Conservation (phyloP, 2,888 invertebrate species). For the Gandaritis pyraliata region DNA sequence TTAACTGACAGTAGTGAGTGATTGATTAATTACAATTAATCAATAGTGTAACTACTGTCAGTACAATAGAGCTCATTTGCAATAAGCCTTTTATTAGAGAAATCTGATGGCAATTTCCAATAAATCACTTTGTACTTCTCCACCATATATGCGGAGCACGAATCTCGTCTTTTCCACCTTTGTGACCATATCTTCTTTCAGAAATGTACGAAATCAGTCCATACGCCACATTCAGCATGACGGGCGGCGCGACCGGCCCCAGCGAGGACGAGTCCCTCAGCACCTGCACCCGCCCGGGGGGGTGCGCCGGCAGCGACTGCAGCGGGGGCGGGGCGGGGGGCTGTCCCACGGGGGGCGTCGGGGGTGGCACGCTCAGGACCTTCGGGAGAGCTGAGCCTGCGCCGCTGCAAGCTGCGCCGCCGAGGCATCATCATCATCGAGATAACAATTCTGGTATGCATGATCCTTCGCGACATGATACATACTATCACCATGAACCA, state of each 20-base stretch:
- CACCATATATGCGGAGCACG: no score
- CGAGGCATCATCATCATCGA: slow-evolving; percentile 53
- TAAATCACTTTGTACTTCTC: no score
- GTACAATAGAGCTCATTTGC: no score
- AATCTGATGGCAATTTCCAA: no score
- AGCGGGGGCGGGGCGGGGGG: slow-evolving; percentile 73
- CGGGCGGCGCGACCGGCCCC: slow-evolving; percentile 60
- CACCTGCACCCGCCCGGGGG: slow-evolving; percentile 48
- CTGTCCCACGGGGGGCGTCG: slow-evolving; percentile 42
- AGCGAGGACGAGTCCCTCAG: slow-evolving; percentile 34
- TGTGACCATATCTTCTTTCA: slow-evolving; percentile 49
- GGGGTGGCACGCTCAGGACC: slow-evolving; percentile 88
- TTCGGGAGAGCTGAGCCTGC: slow-evolving; percentile 87
- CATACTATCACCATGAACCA: no score
- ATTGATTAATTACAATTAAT: no score
- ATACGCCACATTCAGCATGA: slow-evolving; percentile 90
- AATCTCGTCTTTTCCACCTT: no score
- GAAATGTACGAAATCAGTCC: slow-evolving; percentile 93
- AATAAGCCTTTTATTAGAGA: no score
- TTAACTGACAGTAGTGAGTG: no score
- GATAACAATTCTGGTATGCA: slow-evolving; percentile 34
- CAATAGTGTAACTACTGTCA: no score
- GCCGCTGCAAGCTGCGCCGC: slow-evolving; percentile 79
- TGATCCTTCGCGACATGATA: no score
- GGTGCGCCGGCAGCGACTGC: slow-evolving; percentile 38